phyloP scores from a whole-genome alignment of 2,888 invertebrate genomes.

The Drosophila pseudotalamancana region DNA sequence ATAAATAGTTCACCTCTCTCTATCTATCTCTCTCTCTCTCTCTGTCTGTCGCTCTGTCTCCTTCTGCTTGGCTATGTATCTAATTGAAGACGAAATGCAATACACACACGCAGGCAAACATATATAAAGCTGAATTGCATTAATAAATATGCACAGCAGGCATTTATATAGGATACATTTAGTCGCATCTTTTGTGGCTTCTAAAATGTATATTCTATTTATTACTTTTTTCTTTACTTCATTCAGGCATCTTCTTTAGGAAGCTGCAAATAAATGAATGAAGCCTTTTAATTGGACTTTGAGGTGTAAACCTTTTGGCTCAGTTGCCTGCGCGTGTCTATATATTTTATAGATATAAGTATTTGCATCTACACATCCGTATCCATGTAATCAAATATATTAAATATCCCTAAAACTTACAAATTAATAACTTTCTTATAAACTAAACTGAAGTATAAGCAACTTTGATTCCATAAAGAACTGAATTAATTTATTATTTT shows the following conservation, averaged over 20 bases:
- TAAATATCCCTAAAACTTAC: too few relatives aligned
- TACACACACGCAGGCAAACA: constrained; percentile 8
- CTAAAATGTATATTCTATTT: constrained; percentile 32
- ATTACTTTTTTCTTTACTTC: constrained; percentile 5
- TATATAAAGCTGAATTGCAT: constrained; percentile 36
- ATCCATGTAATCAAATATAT: too few relatives aligned
- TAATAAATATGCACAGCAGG: constrained; percentile 57
- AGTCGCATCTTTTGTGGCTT: constrained; percentile 20
- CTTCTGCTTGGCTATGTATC: constrained; percentile 9
- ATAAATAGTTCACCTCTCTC: constrained; percentile 54
- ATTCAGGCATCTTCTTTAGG: constrained; percentile 16
- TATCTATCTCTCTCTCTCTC: background rate
- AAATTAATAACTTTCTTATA: too few relatives aligned
- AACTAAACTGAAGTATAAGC: too few relatives aligned
- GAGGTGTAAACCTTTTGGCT: constrained; percentile 1
- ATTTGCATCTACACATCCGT: too few relatives aligned
- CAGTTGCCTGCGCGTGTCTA: constrained; percentile 8
- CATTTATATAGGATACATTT: constrained; percentile 38
- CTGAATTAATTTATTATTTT: too few relatives aligned
- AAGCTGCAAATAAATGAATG: constrained; percentile 27
- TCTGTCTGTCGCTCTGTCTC: background rate
- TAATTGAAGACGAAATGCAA: constrained; percentile 25
- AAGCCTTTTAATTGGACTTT: constrained; percentile 44
- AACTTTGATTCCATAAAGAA: too few relatives aligned
- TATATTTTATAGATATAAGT: too few relatives aligned